Percentiles rank a stretch among this genome's conserved stretches.
Conservation (phyloP, 2,888 invertebrate genomes). For the Temnothorax ravouxi region DNA sequence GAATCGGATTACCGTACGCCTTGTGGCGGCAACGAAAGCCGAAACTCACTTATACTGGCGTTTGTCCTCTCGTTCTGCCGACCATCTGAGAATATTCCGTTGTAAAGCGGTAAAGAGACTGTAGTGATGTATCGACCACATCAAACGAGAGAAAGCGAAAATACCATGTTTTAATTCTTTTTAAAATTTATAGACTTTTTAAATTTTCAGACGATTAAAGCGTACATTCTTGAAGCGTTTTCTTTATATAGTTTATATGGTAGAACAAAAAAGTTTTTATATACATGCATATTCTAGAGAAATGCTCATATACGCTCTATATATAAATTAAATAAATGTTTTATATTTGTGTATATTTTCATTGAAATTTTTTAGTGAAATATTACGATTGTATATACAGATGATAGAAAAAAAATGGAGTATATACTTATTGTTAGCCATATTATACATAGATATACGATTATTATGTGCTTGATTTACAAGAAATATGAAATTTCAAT, state of each 20-base stretch:
- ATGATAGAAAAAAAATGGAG: not conserved
- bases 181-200: not conserved
- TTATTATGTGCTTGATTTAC: not conserved
- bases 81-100: slow-evolving; percentile 49
- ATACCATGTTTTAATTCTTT: not conserved
- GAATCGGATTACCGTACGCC: slow-evolving; percentile 66
- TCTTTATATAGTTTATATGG: not conserved
- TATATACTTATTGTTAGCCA: not conserved
- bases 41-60: slow-evolving; percentile 60
- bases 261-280: not conserved
- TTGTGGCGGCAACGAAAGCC: slow-evolving; percentile 63
- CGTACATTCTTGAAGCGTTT: not conserved
- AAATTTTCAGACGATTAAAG: not conserved
- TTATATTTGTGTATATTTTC: not conserved
- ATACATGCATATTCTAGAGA: not conserved
- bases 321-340: not conserved
- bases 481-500: not conserved
- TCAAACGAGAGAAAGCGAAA: not conserved
- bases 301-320: not conserved
- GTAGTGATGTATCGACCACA: slow-evolving; percentile 1
- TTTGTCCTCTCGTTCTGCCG: slow-evolving; percentile 49
- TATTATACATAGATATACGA: not conserved
- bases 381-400: not conserved
- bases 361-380: slow-evolving; percentile 11
- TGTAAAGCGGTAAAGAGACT: slow-evolving; percentile 15